Base-by-base conservation (phyloP, 2,888 invertebrate species). In the Drosophila atripex region DNA sequence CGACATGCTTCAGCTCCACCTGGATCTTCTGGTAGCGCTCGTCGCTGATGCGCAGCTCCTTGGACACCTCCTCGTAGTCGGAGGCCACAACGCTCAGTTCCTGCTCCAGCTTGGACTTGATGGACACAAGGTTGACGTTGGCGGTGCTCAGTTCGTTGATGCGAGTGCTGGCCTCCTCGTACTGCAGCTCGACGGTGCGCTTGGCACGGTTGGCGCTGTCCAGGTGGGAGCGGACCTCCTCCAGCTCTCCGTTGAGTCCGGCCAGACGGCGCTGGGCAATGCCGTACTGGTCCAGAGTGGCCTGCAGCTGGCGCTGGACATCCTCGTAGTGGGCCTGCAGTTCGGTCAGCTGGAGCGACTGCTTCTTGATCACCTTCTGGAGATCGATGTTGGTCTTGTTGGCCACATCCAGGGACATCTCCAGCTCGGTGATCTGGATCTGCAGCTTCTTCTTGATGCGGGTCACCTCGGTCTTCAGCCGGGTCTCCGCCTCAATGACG, bases 371-470 rank as follows among this genome's bases (percentile, higher is more conserved):
- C 90, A 97, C 97, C 94, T 98, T 98, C 93, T 98, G 98, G 91
- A 98, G 94, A 91, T 98, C 97, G 90, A 98, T 95, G 94, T 98
- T 98, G 93, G 96, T 97, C 94, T 99, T 98, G 94, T 99, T 99
- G 93, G 98, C 97, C 87, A 98, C 97, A 93, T 99, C 99, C 92
- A 99, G 94, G 60, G 97, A 96, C 93, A 98, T 95, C 92, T 98
- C 98, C 90, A 99, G 93, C 92, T 99, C 98, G 88, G 98, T 98
- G 93, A 99, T 98, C 91, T 97, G 97, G 91, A 98, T 96, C 93
- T 98, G 98, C 92, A 98, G 93, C 96, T 99, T 99, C 97, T 99
- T 99, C 96, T 98, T 98, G 93, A 99, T 97, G 93, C 98, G 97
- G 79, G 95, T 94, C 63, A 99, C 97, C 93, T 99, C 98, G 89